Conservation (phyloP, 2,113 vertebrate species). For the Catharus minimus region DNA sequence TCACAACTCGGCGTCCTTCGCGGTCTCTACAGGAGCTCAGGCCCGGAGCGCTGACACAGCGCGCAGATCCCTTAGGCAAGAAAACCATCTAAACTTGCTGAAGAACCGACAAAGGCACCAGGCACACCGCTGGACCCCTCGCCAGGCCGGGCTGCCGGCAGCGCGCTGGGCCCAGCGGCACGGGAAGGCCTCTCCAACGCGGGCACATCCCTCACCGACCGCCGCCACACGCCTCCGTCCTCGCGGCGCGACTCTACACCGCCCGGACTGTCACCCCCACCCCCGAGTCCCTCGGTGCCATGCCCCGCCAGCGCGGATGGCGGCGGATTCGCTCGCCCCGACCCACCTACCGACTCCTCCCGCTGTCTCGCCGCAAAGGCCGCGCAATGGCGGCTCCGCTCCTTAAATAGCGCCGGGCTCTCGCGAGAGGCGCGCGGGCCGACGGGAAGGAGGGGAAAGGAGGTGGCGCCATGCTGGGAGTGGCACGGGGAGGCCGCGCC, state of each 20-base stretch:
- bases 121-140: fast-evolving
- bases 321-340: fast-evolving
- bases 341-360: fast-evolving
- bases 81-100: fast-evolving
- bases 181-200: fast-evolving
- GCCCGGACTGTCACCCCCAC: fast-evolving
- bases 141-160: not conserved
- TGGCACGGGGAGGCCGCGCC: not conserved
- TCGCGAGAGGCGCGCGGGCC: slow-evolving; percentile 23
- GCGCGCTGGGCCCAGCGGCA: not conserved
- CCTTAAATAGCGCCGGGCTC: not conserved
- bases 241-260: fast-evolving
- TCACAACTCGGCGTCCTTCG: fast-evolving
- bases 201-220: fast-evolving
- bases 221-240: not conserved
- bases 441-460: not conserved
- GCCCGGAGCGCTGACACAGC: fast-evolving
- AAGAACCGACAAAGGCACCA: fast-evolving
- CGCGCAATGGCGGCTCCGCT: fast-evolving
- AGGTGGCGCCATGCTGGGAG: not conserved
- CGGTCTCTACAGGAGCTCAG: fast-evolving
- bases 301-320: not conserved
- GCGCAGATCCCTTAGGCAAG: fast-evolving
- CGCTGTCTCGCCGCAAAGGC: fast-evolving
- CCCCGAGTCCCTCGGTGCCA: fast-evolving